phyloP scores from a whole-genome alignment of 1,140 invertebrate species.

The Teleopsis dalmanni region DNA sequence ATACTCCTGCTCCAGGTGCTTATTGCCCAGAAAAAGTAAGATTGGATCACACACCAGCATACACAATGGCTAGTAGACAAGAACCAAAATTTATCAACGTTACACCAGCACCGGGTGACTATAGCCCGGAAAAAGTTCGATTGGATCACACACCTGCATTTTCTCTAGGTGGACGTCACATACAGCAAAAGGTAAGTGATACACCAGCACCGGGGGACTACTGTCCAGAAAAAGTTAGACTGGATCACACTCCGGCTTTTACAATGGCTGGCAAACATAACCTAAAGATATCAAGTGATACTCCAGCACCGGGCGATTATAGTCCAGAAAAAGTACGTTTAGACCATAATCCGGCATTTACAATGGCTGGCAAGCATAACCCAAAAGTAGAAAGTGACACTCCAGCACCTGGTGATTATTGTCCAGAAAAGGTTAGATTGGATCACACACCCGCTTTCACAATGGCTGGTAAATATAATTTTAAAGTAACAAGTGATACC shows the following conservation, averaged over 20 bases:
- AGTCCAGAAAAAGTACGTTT: slow-evolving; percentile 53
- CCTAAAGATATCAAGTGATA: slow-evolving; percentile 48
- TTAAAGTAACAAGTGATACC: slow-evolving; percentile 23
- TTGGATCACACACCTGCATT: slow-evolving; percentile 49
- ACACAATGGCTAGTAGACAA: slow-evolving; percentile 52
- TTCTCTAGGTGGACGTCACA: slow-evolving; percentile 49
- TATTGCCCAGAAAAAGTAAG: slow-evolving; percentile 59
- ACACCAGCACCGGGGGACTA: slow-evolving; percentile 58
- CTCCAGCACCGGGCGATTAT: slow-evolving; percentile 47
- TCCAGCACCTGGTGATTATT: slow-evolving; percentile 64
- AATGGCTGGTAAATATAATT: slow-evolving; percentile 47
- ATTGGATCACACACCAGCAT: slow-evolving; percentile 52
- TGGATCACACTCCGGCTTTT: slow-evolving; percentile 52
- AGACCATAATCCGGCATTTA: slow-evolving; percentile 50
- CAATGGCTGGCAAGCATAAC: slow-evolving; percentile 48
- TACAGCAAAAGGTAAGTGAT: slow-evolving; percentile 49
- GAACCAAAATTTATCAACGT: slow-evolving; percentile 47
- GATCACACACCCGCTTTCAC: slow-evolving; percentile 48
- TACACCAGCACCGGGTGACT: slow-evolving; percentile 47
- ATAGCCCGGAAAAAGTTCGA: slow-evolving; percentile 53
- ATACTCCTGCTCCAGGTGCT: slow-evolving; percentile 55
- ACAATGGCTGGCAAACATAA: slow-evolving; percentile 52
- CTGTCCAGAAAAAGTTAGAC: slow-evolving; percentile 57
- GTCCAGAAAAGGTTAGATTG: slow-evolving; percentile 61
- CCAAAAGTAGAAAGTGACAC: slow-evolving; percentile 48